phyloP scores from a whole-genome alignment of 1,140 invertebrate species.

The Phocides pigmalion region DNA sequence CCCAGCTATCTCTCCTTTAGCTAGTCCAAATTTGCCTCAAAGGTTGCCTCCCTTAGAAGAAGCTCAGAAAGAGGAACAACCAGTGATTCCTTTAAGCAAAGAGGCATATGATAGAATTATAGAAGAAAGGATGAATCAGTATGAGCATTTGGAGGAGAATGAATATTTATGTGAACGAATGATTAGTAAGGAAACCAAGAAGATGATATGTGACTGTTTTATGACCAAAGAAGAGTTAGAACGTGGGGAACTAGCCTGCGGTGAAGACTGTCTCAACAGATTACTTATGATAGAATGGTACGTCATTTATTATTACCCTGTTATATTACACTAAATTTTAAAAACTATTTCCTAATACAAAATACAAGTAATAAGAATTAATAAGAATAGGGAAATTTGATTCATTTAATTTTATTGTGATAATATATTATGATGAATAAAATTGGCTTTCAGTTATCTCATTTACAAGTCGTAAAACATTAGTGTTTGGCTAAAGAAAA shows the following conservation, averaged over 20 bases:
- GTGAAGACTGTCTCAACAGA: constrained; percentile 98
- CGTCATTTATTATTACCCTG: constrained; percentile 37
- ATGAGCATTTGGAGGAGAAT: constrained; percentile 93
- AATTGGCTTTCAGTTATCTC: no score
- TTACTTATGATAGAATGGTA: constrained; percentile 99
- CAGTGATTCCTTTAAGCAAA: constrained; percentile 60
- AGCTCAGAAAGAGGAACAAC: constrained; percentile 49
- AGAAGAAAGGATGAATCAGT: constrained; percentile 90
- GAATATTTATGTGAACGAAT: constrained; percentile 92
- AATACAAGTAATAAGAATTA: no score
- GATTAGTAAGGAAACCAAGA: constrained; percentile 93
- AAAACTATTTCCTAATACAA: no score
- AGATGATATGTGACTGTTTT: constrained; percentile 98
- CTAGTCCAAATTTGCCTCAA: constrained; percentile 66
- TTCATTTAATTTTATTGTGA: no score
- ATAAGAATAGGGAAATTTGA: no score
- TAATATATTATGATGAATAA: no score
- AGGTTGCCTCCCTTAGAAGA: constrained; percentile 60
- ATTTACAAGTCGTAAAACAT: no score
- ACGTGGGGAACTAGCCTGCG: constrained; percentile 93
- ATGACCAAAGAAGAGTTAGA: constrained; percentile 94
- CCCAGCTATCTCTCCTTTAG: constrained; percentile 67
- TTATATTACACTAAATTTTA: no score
- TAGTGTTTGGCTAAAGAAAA: no score
- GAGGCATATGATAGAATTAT: constrained; percentile 84